Percentiles rank a stretch among this genome's conserved stretches.
Evolutionary conservation across 2,888 invertebrate genomes (phyloP).

Genomic region (Nebria brevicollis): DNA sequence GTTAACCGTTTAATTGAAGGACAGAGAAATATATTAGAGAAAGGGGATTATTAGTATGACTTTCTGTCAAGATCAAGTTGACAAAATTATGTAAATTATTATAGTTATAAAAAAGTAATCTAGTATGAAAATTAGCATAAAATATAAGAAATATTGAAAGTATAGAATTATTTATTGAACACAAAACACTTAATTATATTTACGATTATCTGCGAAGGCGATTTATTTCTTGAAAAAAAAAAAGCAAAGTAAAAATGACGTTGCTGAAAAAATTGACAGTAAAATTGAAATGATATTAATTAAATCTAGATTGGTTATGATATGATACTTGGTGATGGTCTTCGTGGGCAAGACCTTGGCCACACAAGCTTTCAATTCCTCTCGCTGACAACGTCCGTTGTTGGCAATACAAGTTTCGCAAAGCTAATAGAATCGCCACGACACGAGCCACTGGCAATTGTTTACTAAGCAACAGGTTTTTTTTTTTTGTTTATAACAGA

Average conservation of each 20-base stretch:
- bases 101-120: too few species aligned
- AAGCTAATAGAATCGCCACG: neutral
- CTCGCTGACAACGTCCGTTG: neutral
- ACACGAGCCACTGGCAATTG: neutral
- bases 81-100: too few species aligned
- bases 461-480: neutral
- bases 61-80: slow-evolving; percentile 15
- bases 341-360: neutral
- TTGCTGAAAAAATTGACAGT: too few species aligned
- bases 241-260: too few species aligned
- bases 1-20: slow-evolving; percentile 26
- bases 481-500: neutral
- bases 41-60: slow-evolving; percentile 23
- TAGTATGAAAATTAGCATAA: too few species aligned
- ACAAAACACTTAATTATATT: too few species aligned
- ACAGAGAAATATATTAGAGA: slow-evolving; percentile 19
- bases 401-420: neutral
- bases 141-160: too few species aligned
- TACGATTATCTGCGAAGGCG: too few species aligned
- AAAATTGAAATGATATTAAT: too few species aligned
- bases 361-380: neutral
- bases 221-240: too few species aligned
- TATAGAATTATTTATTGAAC: too few species aligned
- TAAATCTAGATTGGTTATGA: neutral
- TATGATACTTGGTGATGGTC: neutral